Percentiles rank a stretch among this genome's conserved stretches.
Conservation (phyloP, 2,888 invertebrate species). For the Griposia aprilina region DNA sequence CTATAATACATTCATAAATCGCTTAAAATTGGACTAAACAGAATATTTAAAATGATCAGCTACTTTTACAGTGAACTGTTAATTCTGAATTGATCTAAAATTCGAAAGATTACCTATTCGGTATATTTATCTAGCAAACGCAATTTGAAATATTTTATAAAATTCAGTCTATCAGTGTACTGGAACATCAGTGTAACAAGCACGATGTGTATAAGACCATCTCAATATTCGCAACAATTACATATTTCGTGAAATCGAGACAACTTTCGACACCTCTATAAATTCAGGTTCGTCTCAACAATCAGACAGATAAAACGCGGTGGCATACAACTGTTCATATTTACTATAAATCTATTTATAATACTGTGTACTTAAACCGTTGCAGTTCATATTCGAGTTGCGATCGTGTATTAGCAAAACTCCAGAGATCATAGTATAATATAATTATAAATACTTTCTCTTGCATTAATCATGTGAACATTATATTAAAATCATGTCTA, state of each 20-base stretch:
- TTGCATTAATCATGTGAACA: constrained; percentile 63
- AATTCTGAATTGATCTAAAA: constrained; percentile 26
- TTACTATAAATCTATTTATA: constrained; percentile 67
- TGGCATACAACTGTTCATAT: constrained; percentile 48
- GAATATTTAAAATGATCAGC: neutral
- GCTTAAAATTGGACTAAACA: neutral
- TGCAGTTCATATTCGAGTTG: constrained; percentile 74
- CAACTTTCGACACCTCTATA: neutral
- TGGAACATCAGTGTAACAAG: neutral
- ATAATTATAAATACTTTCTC: constrained; percentile 68
- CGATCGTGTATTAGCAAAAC: constrained; percentile 60
- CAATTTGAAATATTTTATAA: constrained; percentile 9
- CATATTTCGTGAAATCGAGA: neutral
- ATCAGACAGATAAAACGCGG: constrained; percentile 23
- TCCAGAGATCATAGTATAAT: constrained; percentile 73
- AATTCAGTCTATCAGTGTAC: constrained; percentile 33
- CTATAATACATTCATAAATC: neutral
- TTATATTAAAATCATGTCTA: constrained; percentile 58
- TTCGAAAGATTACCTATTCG: constrained; percentile 15
- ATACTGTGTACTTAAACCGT: constrained; percentile 79
- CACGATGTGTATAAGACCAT: constrained; percentile 3
- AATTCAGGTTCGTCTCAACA: constrained; percentile 14
- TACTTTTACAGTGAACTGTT: neutral
- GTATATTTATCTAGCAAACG: constrained; percentile 28
- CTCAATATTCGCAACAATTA: constrained; percentile 3